A percentile compares a stretch with the other conserved stretches of the same genome.
Conservation (phyloP, 2,113 vertebrate species). For the Candoia aspera region DNA sequence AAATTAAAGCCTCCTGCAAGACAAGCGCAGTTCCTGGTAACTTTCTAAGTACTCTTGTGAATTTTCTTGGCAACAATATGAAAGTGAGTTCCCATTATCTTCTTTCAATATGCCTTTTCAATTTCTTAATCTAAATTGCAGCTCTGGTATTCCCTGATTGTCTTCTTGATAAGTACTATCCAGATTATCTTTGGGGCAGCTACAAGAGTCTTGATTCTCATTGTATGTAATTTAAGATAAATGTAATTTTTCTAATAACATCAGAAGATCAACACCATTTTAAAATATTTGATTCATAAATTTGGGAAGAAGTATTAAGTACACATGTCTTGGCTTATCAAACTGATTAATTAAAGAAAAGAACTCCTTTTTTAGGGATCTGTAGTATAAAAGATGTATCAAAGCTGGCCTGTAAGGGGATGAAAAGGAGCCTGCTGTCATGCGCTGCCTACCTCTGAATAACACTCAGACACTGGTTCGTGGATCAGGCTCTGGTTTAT, state of each 20-base stretch:
- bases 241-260: constrained; percentile 13
- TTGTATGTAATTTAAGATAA: neutral
- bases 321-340: neutral
- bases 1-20: neutral
- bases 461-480: no score
- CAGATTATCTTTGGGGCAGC: neutral
- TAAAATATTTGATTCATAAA: neutral
- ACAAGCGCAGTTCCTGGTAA: neutral
- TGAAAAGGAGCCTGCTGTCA: no score
- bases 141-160: neutral
- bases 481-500: no score
- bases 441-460: no score
- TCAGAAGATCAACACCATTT: neutral
- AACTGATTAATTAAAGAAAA: neutral
- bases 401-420: neutral
- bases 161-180: neutral
- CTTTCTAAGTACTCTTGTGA: neutral
- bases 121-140: neutral
- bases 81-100: neutral
- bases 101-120: neutral
- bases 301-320: neutral
- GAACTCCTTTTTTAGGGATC: neutral
- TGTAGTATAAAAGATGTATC: neutral
- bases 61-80: neutral
- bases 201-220: neutral